Evolutionary conservation across 2,888 invertebrate species (phyloP).

Genomic region (Philereme vetulata): DNA sequence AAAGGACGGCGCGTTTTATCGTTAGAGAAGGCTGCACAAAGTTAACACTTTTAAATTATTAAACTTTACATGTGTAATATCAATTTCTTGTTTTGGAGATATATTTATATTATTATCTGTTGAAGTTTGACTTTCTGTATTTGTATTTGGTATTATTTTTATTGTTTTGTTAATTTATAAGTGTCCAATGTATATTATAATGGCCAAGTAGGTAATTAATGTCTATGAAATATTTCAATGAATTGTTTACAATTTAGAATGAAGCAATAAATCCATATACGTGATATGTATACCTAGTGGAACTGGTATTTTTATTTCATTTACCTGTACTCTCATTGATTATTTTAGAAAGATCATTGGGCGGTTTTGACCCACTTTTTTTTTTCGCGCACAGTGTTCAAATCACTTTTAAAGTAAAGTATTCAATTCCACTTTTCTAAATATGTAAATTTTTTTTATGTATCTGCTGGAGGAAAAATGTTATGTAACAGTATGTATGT

Average conservation of each 20-base stretch:
- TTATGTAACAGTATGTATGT: too few species aligned
- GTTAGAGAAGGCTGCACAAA: too few species aligned
- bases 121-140: constrained; percentile 74
- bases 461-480: too few species aligned
- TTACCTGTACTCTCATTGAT: neutral
- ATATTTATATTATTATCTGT: constrained; percentile 77
- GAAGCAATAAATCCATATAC: constrained; percentile 74
- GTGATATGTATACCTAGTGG: constrained; percentile 38
- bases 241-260: constrained; percentile 77
- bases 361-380: too few species aligned
- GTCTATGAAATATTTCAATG: constrained; percentile 66
- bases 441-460: too few species aligned
- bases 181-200: constrained; percentile 61
- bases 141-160: constrained; percentile 75
- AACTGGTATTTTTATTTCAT: constrained; percentile 29
- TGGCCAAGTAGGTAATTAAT: constrained; percentile 60
- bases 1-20: too few species aligned
- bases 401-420: too few species aligned
- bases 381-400: too few species aligned
- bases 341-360: too few species aligned
- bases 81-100: constrained; percentile 72
- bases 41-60: constrained; percentile 57
- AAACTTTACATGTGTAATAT: constrained; percentile 47
- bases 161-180: constrained; percentile 60
- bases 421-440: too few species aligned